Base-by-base conservation (phyloP, 2,888 invertebrate species). In the Zaprionus obscuricornis region DNA sequence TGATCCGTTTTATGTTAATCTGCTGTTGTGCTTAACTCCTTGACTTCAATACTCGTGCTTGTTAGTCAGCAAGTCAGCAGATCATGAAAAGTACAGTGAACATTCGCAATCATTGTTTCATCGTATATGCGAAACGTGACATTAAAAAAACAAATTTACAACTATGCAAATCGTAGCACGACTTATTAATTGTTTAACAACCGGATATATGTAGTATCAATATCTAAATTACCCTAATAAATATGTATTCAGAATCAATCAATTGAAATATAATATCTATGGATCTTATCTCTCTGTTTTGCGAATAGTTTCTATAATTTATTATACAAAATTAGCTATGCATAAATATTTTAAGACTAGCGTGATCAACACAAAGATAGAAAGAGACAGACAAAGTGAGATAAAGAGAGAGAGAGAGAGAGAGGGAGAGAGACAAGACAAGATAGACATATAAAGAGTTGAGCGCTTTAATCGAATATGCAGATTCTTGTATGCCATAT, bases 21-120 rank as follows among this genome's bases (percentile, higher is more conserved):
- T 40, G 24, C 29, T 62, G 52, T 60, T 59, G 62, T 33, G 54
- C 57, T 62, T 62, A 66, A 66, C 66, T 60, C 54, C 18, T 71
- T 72, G 45, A 62, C 62, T 62, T n/a, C n/a, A n/a, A n/a, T n/a
- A n/a, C 20, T 13, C 10, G 3, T 31, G 11, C 13, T n/a, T 7
- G 13, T 26, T 46, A 20, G 42, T 42, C 11, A 20, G 31, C 33
- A 34, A 17, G 13, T 20, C 1, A 22, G 22, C 22, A 22, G 7
- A 22, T 22, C 4, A 22, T 5, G 22, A 4, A 22, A 22, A 22
- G 7, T 22, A 22, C 4, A 22, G 22, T 22, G 22, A 5, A 22
- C 4, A 22, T 5, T 5, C 22, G n/a, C n/a, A n/a, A n/a, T n/a
- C n/a, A n/a, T n/a, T n/a, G n/a, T n/a, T n/a, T n/a, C 27, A 27